phyloP scores from a whole-genome alignment of 2,113 vertebrate species.

The Rhinogobius similis region DNA sequence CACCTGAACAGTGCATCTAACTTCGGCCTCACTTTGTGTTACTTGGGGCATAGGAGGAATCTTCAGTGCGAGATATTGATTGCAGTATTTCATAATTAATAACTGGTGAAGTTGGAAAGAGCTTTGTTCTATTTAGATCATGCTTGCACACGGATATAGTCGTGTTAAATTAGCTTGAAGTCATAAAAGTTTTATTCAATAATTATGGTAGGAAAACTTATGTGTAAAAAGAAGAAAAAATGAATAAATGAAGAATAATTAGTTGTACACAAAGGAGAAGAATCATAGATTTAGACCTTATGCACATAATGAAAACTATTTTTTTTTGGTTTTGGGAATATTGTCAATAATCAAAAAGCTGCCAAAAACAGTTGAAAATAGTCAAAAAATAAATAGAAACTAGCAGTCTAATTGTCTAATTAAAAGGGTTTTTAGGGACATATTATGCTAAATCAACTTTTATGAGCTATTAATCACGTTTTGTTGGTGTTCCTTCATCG shows the following conservation, averaged over 20 bases:
- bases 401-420: too few relatives aligned
- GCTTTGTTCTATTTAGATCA: background rate
- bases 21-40: constrained; percentile 5
- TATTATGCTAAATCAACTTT: too few relatives aligned
- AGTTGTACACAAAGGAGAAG: background rate
- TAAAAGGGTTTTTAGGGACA: too few relatives aligned
- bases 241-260: background rate
- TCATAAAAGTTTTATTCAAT: background rate
- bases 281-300: too few relatives aligned
- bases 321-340: background rate
- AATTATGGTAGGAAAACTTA: background rate
- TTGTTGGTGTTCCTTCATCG: too few relatives aligned
- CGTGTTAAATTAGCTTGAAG: constrained; percentile 1
- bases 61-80: constrained; percentile 13
- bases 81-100: constrained; percentile 16
- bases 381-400: too few relatives aligned
- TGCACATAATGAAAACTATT: too few relatives aligned
- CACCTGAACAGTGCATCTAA: constrained; percentile 25
- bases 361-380: background rate
- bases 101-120: constrained; percentile 10
- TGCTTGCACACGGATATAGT: background rate
- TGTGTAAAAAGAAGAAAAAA: background rate
- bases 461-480: too few relatives aligned
- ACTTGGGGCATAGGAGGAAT: constrained; percentile 6
- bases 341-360: background rate